A percentile compares a stretch with the other conserved stretches of the same genome.
Conservation (phyloP, 2,888 invertebrate species). For the Melinaea marsaeus region DNA sequence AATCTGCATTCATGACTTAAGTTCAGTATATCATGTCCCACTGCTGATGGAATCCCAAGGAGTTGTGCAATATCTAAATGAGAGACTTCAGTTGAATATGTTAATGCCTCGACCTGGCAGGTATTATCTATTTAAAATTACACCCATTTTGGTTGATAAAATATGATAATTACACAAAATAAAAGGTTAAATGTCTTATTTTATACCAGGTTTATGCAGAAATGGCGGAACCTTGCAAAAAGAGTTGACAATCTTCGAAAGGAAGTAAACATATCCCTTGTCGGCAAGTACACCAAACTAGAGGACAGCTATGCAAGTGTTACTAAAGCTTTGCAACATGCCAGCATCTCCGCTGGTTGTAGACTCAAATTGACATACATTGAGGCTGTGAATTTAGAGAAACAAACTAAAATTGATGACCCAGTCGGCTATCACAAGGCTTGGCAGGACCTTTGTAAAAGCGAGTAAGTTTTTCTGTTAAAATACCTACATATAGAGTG, state of each 20-base stretch:
- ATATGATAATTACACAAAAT: no score
- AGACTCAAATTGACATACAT: conserved; percentile 93
- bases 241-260: conserved; percentile 90
- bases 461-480: conserved; percentile 80
- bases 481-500: neutral
- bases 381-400: conserved; percentile 93
- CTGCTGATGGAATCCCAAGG: conserved; percentile 94
- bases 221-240: conserved; percentile 93
- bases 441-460: conserved; percentile 93
- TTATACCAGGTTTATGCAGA: conserved; percentile 83
- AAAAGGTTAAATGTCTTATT: no score
- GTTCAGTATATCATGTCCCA: conserved; percentile 97
- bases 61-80: conserved; percentile 89
- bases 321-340: conserved; percentile 95
- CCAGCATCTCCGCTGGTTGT: conserved; percentile 89
- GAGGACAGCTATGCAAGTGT: conserved; percentile 98
- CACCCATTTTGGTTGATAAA: no score
- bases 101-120: conserved; percentile 82
- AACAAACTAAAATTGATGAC: conserved; percentile 82
- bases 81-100: conserved; percentile 86
- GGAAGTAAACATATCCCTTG: conserved; percentile 92
- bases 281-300: conserved; percentile 97
- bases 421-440: conserved; percentile 94
- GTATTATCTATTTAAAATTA: conserved; percentile 43
- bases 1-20: conserved; percentile 94